Conservation (phyloP, 1,140 invertebrate species). For the Neoseiulus cucumeris region DNA sequence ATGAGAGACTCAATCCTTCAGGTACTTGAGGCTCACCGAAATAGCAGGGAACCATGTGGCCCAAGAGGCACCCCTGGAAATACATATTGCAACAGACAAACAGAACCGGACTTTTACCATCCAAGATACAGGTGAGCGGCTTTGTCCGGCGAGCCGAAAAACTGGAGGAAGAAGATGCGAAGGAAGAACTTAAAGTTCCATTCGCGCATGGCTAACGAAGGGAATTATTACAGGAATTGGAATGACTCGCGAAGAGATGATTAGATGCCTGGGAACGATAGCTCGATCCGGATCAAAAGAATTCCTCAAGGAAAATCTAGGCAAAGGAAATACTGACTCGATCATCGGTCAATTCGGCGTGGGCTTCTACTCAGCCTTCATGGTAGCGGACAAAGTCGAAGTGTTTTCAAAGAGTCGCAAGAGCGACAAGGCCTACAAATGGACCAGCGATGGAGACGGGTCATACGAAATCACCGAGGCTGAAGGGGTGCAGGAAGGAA, state of each 20-base stretch:
- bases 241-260: conserved; percentile 76
- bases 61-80: conserved; percentile 41
- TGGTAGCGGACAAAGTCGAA: conserved; percentile 84
- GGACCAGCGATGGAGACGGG: conserved; percentile 69
- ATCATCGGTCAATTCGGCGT: conserved; percentile 98
- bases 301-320: conserved; percentile 14
- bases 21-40: conserved; percentile 37
- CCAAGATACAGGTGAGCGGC: conserved; percentile 36
- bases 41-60: conserved; percentile 18
- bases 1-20: neutral
- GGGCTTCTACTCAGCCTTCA: conserved; percentile 91
- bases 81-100: conserved; percentile 73
- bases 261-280: conserved; percentile 79
- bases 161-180: neutral
- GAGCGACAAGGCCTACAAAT: conserved; percentile 44
- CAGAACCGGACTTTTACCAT: conserved; percentile 61
- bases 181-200: neutral
- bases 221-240: conserved; percentile 55
- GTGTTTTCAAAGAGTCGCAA: conserved; percentile 52
- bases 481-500: conserved; percentile 60
- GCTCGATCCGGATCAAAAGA: conserved; percentile 80
- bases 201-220: no score
- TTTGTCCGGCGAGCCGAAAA: neutral
- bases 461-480: conserved; percentile 69
- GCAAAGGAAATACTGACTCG: conserved; percentile 3